Conservation (phyloP, 1,140 invertebrate species). For the Grapholita molesta region DNA sequence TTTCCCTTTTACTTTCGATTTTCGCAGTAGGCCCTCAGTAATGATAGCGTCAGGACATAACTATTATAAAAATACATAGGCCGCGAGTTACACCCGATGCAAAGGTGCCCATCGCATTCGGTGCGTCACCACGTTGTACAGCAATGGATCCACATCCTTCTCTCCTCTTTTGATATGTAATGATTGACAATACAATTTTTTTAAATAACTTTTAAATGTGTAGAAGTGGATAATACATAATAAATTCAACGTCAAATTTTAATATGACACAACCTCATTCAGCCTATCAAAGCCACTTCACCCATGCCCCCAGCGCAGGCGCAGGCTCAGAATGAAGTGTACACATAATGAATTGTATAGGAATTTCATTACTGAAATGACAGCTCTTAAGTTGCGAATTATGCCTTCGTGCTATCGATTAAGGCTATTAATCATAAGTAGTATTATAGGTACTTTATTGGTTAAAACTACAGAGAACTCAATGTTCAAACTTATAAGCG, state of each 20-base stretch:
- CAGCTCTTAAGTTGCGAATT: neutral
- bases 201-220: neutral
- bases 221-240: neutral
- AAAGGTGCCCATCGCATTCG: no score
- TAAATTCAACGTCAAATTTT: neutral
- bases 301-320: neutral
- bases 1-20: no score
- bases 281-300: neutral
- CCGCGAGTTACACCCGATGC: no score
- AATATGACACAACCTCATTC: neutral
- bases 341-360: neutral
- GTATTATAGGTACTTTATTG: neutral
- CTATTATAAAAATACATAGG: no score
- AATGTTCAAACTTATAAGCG: no score
- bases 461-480: no score
- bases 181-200: no score
- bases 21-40: no score
- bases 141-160: no score
- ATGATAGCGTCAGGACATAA: no score
- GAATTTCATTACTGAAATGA: neutral
- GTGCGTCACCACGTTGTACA: no score
- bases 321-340: neutral
- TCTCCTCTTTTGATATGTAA: no score
- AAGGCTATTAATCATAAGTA: neutral
- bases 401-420: neutral